A percentile compares a stretch with the other conserved stretches of the same genome.
phyloP scores from a whole-genome alignment of 2,113 vertebrate genomes.

The Naja naja region DNA sequence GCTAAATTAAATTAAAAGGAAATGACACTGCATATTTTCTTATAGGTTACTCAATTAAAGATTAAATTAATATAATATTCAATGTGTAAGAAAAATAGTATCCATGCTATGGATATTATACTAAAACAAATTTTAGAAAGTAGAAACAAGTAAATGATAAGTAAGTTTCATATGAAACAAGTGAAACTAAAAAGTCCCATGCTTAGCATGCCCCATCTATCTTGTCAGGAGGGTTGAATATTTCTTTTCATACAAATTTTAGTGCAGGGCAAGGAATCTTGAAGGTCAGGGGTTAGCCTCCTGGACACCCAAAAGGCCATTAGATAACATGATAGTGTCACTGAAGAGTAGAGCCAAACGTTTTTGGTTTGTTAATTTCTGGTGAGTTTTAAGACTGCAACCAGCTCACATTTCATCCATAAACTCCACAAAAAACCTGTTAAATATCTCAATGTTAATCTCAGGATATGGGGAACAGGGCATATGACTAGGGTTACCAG shows the following conservation, averaged over 20 bases:
- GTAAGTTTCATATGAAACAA: neutral
- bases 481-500: neutral
- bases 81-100: neutral
- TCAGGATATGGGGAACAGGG: neutral
- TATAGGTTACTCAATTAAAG: neutral
- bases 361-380: neutral
- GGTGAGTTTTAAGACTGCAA: neutral
- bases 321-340: neutral
- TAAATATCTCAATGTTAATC: neutral
- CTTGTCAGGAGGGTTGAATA: neutral
- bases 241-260: neutral
- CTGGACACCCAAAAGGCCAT: neutral
- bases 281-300: neutral
- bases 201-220: neutral
- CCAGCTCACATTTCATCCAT: neutral
- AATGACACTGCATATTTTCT: neutral
- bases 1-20: neutral
- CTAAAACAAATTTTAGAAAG: neutral
- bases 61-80: neutral
- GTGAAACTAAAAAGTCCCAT: neutral
- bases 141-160: neutral
- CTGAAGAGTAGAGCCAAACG: neutral
- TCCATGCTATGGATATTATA: neutral
- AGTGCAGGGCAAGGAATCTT: neutral
- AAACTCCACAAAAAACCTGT: neutral